phyloP scores from a whole-genome alignment of 2,113 vertebrate genomes.

The Pachyramphus minor region DNA sequence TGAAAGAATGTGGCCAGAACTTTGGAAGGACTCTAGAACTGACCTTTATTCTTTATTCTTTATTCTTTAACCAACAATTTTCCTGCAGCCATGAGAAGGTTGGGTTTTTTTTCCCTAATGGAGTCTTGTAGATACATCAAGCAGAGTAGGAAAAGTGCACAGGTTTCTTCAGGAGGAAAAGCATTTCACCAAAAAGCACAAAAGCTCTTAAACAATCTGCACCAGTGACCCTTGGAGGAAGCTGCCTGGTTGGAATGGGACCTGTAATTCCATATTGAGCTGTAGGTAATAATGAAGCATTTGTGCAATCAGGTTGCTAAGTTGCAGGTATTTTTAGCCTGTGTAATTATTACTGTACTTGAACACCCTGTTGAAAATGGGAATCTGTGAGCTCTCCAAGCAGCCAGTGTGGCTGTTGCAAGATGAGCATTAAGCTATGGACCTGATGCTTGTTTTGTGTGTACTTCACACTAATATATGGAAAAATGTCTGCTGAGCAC shows the following conservation, averaged over 20 bases:
- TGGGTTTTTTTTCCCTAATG: neutral
- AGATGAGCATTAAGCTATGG: neutral
- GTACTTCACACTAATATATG: neutral
- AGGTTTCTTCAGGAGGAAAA: neutral
- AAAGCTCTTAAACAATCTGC: neutral
- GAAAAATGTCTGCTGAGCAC: conserved; percentile 1
- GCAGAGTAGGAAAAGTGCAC: neutral
- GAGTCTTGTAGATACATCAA: neutral
- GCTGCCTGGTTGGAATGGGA: neutral
- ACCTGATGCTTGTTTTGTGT: neutral
- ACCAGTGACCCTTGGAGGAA: neutral
- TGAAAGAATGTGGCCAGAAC: neutral
- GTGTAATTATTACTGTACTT: neutral
- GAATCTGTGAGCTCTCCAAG: neutral
- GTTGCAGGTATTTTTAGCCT: neutral
- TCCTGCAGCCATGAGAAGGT: neutral
- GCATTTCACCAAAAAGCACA: neutral
- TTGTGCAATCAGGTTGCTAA: neutral
- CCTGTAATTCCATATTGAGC: neutral
- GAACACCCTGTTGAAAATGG: neutral
- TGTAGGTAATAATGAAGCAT: neutral
- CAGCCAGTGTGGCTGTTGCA: neutral
- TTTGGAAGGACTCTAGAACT: neutral
- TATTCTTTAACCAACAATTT: neutral
- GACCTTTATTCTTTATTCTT: neutral